A percentile compares a stretch with the other conserved stretches of the same genome.
phyloP scores from a whole-genome alignment of 2,797 vertebrate genomes.

The Synanceia verrucosa region DNA sequence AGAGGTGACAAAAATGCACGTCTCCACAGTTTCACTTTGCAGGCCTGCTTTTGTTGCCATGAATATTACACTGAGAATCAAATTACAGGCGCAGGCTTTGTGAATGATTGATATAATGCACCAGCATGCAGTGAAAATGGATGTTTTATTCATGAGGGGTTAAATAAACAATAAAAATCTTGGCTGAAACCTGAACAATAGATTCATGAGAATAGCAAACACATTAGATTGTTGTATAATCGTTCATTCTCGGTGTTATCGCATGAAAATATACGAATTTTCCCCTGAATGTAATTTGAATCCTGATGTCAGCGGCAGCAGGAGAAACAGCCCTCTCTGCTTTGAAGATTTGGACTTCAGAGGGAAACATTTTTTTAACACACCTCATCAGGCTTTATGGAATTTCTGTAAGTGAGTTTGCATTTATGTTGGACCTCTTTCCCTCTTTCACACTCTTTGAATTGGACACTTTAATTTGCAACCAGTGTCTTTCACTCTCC shows the following conservation, averaged over 20 bases:
- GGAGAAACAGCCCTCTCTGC: neutral
- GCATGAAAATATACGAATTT: slow-evolving; percentile 34
- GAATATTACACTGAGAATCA: slow-evolving; percentile 69
- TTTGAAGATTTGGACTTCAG: slow-evolving; percentile 50
- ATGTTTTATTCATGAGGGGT: slow-evolving; percentile 78
- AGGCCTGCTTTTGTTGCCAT: slow-evolving; percentile 54
- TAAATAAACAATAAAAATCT: slow-evolving; percentile 72
- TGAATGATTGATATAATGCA: slow-evolving; percentile 76
- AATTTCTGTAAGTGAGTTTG: slow-evolving; percentile 61
- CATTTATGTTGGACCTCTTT: slow-evolving; percentile 44
- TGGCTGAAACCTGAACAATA: slow-evolving; percentile 43
- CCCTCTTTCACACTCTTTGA: slow-evolving; percentile 26
- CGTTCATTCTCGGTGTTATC: slow-evolving; percentile 44
- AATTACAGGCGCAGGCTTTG: slow-evolving; percentile 60
- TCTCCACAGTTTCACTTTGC: slow-evolving; percentile 47
- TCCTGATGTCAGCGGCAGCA: slow-evolving; percentile 37
- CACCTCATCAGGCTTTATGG: slow-evolving; percentile 60
- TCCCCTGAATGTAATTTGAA: slow-evolving; percentile 39
- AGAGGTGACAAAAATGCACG: slow-evolving; percentile 43
- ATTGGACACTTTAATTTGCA: slow-evolving; percentile 66
- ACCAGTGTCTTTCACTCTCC: slow-evolving; percentile 56
- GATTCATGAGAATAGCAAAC: slow-evolving; percentile 42
- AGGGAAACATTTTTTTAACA: slow-evolving; percentile 39
- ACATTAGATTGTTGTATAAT: slow-evolving; percentile 52
- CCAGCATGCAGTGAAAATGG: slow-evolving; percentile 55